Evolutionary conservation across 2,113 vertebrate genomes (phyloP).

Genomic region (Tylochromis polylepis): DNA sequence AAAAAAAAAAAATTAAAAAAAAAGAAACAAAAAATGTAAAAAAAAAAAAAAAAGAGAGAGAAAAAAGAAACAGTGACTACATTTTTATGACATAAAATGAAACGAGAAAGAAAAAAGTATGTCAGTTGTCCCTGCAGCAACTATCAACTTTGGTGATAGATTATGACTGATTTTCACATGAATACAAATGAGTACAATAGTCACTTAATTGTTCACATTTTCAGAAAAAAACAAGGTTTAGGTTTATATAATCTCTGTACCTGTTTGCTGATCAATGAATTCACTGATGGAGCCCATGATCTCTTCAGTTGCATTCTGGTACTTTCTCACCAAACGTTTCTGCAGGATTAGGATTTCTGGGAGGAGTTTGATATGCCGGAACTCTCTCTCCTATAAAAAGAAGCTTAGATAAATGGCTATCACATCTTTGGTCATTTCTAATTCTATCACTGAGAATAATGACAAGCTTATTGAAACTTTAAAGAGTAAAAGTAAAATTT

Average conservation of each 20-base stretch:
- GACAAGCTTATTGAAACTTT: not conserved
- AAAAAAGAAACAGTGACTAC: not conserved
- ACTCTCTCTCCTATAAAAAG: conserved; percentile 76
- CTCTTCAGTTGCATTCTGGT: conserved; percentile 77
- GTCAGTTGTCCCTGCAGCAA: not conserved
- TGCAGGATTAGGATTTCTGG: conserved; percentile 83
- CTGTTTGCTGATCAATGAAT: conserved; percentile 72
- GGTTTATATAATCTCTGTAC: conserved; percentile 44
- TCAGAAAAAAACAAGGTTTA: not conserved
- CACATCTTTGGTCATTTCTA: not conserved
- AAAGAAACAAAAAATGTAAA: not conserved
- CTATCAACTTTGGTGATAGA: not conserved
- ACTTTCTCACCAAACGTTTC: conserved; percentile 76
- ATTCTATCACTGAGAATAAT: not conserved
- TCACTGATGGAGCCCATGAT: conserved; percentile 57
- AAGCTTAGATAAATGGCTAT: not conserved
- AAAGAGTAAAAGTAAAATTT: no score
- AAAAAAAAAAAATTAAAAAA: no score
- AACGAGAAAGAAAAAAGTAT: not conserved
- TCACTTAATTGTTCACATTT: not conserved
- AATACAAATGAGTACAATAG: not conserved
- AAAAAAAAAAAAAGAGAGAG: not conserved
- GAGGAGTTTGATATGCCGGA: conserved; percentile 80
- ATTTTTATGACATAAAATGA: not conserved
- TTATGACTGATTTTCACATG: rapidly evolving